Base-by-base conservation (phyloP, 2,888 invertebrate species). In the Diplazon laetatorius region DNA sequence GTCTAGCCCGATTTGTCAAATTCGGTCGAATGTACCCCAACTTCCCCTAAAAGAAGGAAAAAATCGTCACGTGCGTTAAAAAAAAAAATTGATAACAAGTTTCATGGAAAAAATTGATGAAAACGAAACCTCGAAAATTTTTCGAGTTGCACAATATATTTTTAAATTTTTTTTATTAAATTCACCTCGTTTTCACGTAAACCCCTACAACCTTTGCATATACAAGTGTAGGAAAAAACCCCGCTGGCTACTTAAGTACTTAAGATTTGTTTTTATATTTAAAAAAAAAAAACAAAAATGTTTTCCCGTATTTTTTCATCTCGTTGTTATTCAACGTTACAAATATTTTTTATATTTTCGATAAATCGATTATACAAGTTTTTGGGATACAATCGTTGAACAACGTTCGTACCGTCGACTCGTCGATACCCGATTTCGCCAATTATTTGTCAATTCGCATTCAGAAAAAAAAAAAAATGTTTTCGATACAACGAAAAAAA, bases 161-260 rank as follows among this genome's bases (percentile, higher is more conserved):
- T n/a, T n/a, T n/a, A n/a, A n/a, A n/a, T n/a, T n/a, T n/a, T n/a
- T n/a, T n/a, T 77, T 82, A 81, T 82, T 82, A 78, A 78, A 82
- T 80, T 73, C 46, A 50, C 50, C 59, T 77, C n/a, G n/a, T 42
- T 9, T 30, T 22, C 48, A 76, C 63, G 39, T 52, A 74, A 55
- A 74, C 20, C 48, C 42, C 62, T 76, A 78, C 39, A 68, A 57
- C n/a, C n/a, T n/a, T 57, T 78, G 73, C 80, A 78, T 80, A 76
- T 79, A 78, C 76, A 76, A 55, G 55, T 63, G 18, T 44, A 55
- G 44, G 42, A 65, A 74, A 65, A n/a, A n/a, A n/a, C n/a, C n/a
- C 50, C 63, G 42, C 25, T 44, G 25, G 59, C 66, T 42, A 52
- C 66, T 73, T 71, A 74, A 73, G 55, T 80, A 79, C 72, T 70